phyloP scores from a whole-genome alignment of 2,888 invertebrate species.

The Plemyria rubiginata region DNA sequence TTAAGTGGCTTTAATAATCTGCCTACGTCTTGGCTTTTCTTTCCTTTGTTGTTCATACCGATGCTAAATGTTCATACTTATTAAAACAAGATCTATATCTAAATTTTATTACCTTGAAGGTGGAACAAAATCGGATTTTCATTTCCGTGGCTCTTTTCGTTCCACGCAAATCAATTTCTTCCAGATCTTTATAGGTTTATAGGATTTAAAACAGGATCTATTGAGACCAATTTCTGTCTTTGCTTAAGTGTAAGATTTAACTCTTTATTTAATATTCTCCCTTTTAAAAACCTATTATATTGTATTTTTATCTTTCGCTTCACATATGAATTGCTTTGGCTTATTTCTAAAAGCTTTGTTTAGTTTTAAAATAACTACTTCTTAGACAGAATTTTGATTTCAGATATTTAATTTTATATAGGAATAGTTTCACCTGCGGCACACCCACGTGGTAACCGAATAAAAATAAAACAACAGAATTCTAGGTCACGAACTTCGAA shows the following conservation, averaged over 20 bases:
- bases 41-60: not conserved
- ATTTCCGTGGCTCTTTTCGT: conserved; percentile 27
- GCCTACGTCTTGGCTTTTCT: no score
- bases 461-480: not conserved
- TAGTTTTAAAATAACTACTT: no score
- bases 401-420: no score
- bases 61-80: not conserved
- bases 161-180: conserved; percentile 29
- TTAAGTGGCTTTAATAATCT: no score
- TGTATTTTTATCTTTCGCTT: no score
- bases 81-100: conserved; percentile 5
- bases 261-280: no score
- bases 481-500: no score
- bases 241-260: not conserved
- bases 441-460: not conserved
- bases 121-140: conserved; percentile 31
- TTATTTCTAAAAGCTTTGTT: no score
- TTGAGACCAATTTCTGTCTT: conserved; percentile 2
- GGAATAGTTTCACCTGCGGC: no score
- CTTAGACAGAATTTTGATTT: no score
- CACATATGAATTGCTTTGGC: no score
- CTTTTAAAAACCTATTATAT: no score
- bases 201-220: conserved; percentile 12
- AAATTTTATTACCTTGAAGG: conserved; percentile 12
- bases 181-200: conserved; percentile 21